Base-by-base conservation (phyloP, 1,140 invertebrate species). In the Rhizoglyphus robini region DNA sequence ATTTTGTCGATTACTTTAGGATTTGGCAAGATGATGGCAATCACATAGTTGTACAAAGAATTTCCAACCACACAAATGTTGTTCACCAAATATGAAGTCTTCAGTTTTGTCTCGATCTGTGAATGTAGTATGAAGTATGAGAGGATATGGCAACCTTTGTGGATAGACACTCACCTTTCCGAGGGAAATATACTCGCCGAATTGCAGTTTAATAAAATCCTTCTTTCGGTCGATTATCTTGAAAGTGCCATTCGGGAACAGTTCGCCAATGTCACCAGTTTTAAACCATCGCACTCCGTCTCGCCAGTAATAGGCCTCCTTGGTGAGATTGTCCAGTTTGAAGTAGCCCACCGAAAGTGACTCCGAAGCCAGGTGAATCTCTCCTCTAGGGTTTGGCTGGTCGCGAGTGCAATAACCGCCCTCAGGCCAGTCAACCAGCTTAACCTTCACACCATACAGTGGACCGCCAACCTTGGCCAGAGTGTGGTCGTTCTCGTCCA, bases 181-280 rank as follows among this genome's bases (percentile, higher is more conserved):
- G 3, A 68, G 36, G 36, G 64, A 66, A 20, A 68, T 65, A 47
- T 68, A 68, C 47, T 68, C 67, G 20, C 67, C 67, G 46, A 60
- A 65, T 63, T 65, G 63, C 1, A 82, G 69, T 67, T 82, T 82
- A 0, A 82, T 76, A 31, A 82, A 71, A 69, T 82, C 81, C 68
- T 82, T 82, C 72, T 80, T 82, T 13, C 81, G 74, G 71, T 82
- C 95, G 73, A 99, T 97, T 72, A 99, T 96, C 80, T 89, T 90
- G 48, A 99, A 84, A 70, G 85, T 87, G 46, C 96, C 96, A 78
- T 98, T 92, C 30, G 81, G 77, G 51, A 93, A 86, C 67, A 96
- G 78, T 80, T 96, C 90, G 8, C 88, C 94, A 78, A 99, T 91
- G 77, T 99, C 96, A 3, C 96, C 96, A 54, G 91, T 93, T 70